A percentile compares a stretch with the other conserved stretches of the same genome.
Evolutionary conservation across 2,888 invertebrate genomes (phyloP).

Genomic region (Caradrina kadenii): DNA sequence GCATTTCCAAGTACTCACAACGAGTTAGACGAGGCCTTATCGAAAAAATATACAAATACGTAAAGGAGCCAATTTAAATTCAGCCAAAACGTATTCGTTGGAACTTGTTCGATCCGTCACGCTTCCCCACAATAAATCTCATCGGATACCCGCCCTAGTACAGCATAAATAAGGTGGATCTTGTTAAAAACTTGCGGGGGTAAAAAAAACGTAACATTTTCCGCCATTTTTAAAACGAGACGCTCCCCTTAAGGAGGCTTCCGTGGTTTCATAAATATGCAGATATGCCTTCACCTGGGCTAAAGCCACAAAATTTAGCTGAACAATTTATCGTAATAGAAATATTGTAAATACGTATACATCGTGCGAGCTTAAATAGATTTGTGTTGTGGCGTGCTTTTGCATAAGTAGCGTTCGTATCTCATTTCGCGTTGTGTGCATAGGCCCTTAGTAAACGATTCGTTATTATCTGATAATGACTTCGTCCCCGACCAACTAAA

Average conservation of each 20-base stretch:
- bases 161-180: constrained; percentile 88
- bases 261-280: constrained; percentile 89
- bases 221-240: constrained; percentile 86
- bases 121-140: constrained; percentile 85
- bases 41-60: constrained; percentile 67
- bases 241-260: constrained; percentile 87
- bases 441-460: constrained; percentile 79
- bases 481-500: constrained; percentile 61
- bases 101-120: constrained; percentile 87
- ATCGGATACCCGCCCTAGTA: constrained; percentile 82
- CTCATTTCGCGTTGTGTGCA: constrained; percentile 78
- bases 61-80: constrained; percentile 83
- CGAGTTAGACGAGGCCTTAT: constrained; percentile 59
- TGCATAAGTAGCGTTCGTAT: constrained; percentile 82
- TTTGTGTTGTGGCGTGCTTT: constrained; percentile 85
- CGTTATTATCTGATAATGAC: constrained; percentile 80
- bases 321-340: constrained; percentile 89
- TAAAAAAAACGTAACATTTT: constrained; percentile 84
- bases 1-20: constrained; percentile 61
- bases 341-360: constrained; percentile 88
- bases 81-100: constrained; percentile 76
- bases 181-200: constrained; percentile 88
- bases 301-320: constrained; percentile 87
- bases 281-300: constrained; percentile 90
- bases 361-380: constrained; percentile 84